phyloP scores from a whole-genome alignment of 2,113 vertebrate species.

The Anoplopoma fimbria region DNA sequence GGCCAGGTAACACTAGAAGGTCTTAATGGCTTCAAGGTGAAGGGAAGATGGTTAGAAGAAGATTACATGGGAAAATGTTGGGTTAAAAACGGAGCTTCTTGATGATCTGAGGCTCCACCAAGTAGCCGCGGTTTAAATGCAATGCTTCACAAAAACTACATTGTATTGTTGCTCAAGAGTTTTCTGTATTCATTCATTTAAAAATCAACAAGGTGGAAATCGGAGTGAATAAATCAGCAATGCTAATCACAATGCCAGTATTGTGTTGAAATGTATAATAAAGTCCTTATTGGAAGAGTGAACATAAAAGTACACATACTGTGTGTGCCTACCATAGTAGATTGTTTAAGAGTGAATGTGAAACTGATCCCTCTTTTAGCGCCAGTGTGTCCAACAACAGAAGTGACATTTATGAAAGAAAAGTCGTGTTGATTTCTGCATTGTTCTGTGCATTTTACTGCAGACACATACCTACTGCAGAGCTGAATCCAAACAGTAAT shows the following conservation, averaged over 20 bases:
- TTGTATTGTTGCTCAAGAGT: neutral
- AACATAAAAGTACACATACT: constrained; percentile 3
- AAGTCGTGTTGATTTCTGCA: constrained; percentile 46
- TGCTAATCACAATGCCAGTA: neutral
- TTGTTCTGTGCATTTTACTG: constrained; percentile 48
- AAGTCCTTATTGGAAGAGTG: neutral
- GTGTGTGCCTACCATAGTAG: constrained; percentile 17
- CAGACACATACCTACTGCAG: constrained; percentile 27
- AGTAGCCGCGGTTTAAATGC: neutral
- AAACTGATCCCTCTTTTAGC: constrained; percentile 48
- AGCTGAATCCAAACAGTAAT: constrained; percentile 67
- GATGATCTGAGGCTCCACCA: constrained; percentile 31
- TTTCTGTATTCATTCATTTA: neutral
- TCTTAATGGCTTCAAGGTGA: constrained; percentile 74
- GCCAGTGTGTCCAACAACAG: constrained; percentile 22
- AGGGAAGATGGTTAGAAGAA: constrained; percentile 66
- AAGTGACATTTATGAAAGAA: constrained; percentile 32
- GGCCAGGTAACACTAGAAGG: constrained; percentile 75
- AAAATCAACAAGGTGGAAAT: neutral
- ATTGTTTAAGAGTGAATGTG: constrained; percentile 18
- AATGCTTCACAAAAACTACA: neutral
- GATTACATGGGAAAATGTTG: constrained; percentile 71
- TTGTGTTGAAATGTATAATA: neutral
- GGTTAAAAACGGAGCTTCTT: constrained; percentile 51
- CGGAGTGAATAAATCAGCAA: neutral